These are phyloP conservation scores for Cryptoleucopteryx plumbea DNA, from an alignment of 2,113 vertebrate genomes.

Conservation along the genomic window DNA sequence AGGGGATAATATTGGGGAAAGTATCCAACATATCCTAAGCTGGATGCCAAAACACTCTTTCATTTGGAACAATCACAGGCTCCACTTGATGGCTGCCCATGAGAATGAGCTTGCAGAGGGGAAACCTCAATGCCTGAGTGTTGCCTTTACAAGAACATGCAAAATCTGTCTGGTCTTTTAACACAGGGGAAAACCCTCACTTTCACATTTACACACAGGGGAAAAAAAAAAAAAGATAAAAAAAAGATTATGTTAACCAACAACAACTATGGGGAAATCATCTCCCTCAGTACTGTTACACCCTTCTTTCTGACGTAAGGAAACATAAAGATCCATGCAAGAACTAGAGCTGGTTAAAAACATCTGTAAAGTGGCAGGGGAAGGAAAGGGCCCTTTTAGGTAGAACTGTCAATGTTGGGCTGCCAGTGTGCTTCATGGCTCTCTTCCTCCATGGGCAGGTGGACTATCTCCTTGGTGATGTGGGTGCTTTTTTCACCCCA, in stretches of 20 bases:
- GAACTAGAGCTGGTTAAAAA: not conserved
- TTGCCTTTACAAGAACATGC: not conserved
- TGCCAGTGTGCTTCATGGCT: not conserved
- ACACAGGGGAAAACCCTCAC: not conserved
- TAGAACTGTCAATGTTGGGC: not conserved
- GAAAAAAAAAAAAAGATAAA: no score
- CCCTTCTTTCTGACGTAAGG: not conserved
- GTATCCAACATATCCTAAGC: not conserved
- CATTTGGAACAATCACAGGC: not conserved
- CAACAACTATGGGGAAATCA: not conserved
- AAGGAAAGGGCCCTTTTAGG: not conserved
- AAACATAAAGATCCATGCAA: not conserved
- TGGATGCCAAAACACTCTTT: not conserved
- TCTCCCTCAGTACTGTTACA: not conserved
- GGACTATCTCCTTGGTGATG: not conserved
- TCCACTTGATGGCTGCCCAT: not conserved
- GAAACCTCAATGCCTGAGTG: not conserved
- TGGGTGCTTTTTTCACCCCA: not conserved
- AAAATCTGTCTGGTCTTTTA: not conserved
- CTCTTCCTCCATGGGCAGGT: not conserved
- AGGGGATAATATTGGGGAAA: not conserved
- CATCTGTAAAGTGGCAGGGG: not conserved
- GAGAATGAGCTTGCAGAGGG: not conserved
- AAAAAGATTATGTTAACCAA: not conserved
- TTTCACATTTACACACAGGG: not conserved